A percentile compares a stretch with the other conserved stretches of the same genome.
These are phyloP conservation scores for Agriopis leucophaearia DNA, from an alignment of 2,888 invertebrate genomes.

Conservation along the genomic window DNA sequence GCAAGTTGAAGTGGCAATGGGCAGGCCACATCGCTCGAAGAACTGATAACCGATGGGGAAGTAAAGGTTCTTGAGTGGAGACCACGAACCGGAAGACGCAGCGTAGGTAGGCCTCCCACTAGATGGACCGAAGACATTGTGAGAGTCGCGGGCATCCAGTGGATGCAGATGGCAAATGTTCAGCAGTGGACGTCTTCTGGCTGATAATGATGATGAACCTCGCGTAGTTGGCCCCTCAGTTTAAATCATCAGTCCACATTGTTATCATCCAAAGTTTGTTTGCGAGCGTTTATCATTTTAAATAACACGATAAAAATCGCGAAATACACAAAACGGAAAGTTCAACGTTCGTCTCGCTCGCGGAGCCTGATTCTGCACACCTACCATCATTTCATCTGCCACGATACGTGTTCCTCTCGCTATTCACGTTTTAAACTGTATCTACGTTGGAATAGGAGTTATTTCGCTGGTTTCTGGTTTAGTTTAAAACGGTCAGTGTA, in stretches of 20 bases:
- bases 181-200: no score
- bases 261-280: constrained; percentile 3
- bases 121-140: no score
- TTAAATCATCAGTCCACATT: background rate
- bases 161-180: no score
- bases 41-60: no score
- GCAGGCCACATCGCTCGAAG: no score
- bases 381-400: constrained; percentile 47
- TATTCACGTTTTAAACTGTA: constrained; percentile 42
- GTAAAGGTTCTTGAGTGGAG: no score
- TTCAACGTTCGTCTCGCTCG: constrained; percentile 60
- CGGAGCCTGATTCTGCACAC: constrained; percentile 50
- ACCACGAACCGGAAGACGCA: no score
- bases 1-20: no score
- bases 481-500: constrained; percentile 32
- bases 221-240: no score
- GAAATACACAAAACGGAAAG: constrained; percentile 50
- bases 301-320: constrained; percentile 14
- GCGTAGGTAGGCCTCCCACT: no score
- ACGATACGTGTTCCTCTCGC: constrained; percentile 23
- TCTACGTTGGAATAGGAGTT: constrained; percentile 12
- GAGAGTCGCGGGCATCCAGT: no score
- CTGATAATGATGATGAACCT: no score
- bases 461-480: background rate
- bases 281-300: constrained; percentile 2